Conservation (phyloP, 2,113 vertebrate species). For the Siniperca chuatsi region DNA sequence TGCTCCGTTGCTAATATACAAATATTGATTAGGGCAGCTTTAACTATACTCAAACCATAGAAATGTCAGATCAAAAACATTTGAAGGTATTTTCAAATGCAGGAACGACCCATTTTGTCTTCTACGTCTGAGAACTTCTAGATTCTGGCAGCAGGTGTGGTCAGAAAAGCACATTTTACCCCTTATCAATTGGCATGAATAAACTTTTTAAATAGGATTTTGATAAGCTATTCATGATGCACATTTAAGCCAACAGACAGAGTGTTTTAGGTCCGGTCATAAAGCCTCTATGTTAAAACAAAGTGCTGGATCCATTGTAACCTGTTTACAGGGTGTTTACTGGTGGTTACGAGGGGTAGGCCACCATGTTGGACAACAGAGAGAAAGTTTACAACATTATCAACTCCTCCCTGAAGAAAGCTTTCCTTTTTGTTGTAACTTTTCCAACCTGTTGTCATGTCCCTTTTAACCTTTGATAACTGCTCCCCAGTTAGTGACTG, state of each 20-base stretch:
- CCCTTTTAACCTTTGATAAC: constrained; percentile 12
- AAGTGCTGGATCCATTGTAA: background rate
- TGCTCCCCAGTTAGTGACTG: background rate
- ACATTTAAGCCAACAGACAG: constrained; percentile 1
- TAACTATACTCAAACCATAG: background rate
- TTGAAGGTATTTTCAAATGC: background rate
- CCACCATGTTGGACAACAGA: constrained; percentile 5
- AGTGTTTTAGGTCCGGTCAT: constrained; percentile 1
- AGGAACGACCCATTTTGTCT: background rate
- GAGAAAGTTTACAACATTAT: constrained; percentile 11
- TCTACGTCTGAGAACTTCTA: background rate
- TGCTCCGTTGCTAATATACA: background rate
- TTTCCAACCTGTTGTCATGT: constrained; percentile 13
- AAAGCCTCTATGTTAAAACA: constrained; percentile 1
- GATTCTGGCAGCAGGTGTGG: background rate
- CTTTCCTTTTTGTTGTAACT: background rate
- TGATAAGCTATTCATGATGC: constrained; percentile 11
- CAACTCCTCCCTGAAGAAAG: background rate
- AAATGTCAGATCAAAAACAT: background rate
- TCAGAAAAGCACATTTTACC: background rate
- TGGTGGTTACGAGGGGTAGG: constrained; percentile 1
- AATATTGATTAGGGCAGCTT: background rate
- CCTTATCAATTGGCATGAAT: constrained; percentile 8
- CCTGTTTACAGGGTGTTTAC: constrained; percentile 40
- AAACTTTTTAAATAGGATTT: constrained; percentile 27